These are phyloP conservation scores for Araneus ventricosus DNA, from an alignment of 1,140 invertebrate genomes.

Conservation along the genomic window DNA sequence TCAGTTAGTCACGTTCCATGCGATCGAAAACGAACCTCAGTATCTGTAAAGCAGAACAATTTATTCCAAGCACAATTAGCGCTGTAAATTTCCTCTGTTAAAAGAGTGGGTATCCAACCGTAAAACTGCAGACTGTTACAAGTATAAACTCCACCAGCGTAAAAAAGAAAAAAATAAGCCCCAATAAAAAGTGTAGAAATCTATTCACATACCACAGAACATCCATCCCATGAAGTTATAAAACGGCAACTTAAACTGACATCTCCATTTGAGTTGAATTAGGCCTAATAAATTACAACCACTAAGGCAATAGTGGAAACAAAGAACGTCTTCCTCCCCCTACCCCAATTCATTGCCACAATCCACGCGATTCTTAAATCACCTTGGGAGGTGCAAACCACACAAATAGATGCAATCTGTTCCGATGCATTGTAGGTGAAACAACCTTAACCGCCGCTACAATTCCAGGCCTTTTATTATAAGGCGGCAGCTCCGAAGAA, in stretches of 20 bases:
- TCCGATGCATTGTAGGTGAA: not conserved
- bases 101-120: not conserved
- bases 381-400: conserved; percentile 32
- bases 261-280: conserved; percentile 9
- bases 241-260: not conserved
- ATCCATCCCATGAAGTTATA: not conserved
- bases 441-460: not conserved
- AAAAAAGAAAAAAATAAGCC: not conserved
- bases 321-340: not conserved
- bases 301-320: not conserved
- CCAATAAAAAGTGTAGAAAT: not conserved
- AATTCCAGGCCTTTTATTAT: conserved; percentile 30
- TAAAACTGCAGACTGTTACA: not conserved
- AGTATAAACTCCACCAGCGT: not conserved
- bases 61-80: not conserved
- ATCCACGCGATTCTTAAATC: not conserved
- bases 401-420: conserved; percentile 34
- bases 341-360: not conserved
- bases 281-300: not conserved
- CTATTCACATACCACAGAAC: not conserved
- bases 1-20: too few relatives aligned
- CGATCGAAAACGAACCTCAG: too few relatives aligned
- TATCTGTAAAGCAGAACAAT: not conserved
- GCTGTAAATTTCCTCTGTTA: not conserved
- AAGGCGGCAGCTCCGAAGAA: conserved; percentile 3